A percentile compares a stretch with the other conserved stretches of the same genome.
Evolutionary conservation across 1,140 invertebrate species (phyloP).

Genomic region (Ceratina australensis): DNA sequence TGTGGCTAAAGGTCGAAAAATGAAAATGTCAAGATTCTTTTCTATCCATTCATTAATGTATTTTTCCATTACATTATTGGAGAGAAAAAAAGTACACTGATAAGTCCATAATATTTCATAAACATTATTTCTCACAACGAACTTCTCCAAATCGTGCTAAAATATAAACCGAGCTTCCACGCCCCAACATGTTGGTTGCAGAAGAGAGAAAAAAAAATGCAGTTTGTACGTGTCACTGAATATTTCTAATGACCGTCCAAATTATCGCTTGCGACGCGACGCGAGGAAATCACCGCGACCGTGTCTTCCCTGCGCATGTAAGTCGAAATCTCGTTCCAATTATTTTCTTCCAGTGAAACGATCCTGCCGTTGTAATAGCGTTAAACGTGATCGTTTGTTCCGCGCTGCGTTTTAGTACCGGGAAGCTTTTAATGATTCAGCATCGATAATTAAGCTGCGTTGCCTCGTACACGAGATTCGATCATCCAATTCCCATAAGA

Average conservation of each 20-base stretch:
- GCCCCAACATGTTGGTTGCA: no score
- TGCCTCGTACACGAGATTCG: slow-evolving; percentile 1
- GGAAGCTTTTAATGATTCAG: slow-evolving; percentile 52
- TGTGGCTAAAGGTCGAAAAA: no score
- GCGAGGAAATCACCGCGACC: background rate
- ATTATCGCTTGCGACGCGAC: slow-evolving; percentile 1
- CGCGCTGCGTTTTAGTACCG: background rate
- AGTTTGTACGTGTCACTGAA: slow-evolving; percentile 4
- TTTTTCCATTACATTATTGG: no score
- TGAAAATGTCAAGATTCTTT: no score
- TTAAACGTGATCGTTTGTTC: slow-evolving; percentile 39
- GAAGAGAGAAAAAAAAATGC: no score
- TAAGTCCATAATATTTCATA: no score
- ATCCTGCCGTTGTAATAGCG: slow-evolving; percentile 8
- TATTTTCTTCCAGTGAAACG: slow-evolving; percentile 59
- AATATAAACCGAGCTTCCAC: no score
- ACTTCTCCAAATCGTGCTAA: no score
- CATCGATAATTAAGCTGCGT: slow-evolving; percentile 43
- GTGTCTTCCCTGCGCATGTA: slow-evolving; percentile 3
- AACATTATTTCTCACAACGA: background rate
- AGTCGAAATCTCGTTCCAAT: slow-evolving; percentile 54
- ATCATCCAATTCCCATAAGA: background rate
- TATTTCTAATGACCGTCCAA: background rate
- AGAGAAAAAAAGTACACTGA: no score
- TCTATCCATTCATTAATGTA: no score